A percentile compares a stretch with the other conserved stretches of the same genome.
These are phyloP conservation scores for Bombus waltoni DNA, from an alignment of 1,140 invertebrate genomes.

Conservation along the genomic window DNA sequence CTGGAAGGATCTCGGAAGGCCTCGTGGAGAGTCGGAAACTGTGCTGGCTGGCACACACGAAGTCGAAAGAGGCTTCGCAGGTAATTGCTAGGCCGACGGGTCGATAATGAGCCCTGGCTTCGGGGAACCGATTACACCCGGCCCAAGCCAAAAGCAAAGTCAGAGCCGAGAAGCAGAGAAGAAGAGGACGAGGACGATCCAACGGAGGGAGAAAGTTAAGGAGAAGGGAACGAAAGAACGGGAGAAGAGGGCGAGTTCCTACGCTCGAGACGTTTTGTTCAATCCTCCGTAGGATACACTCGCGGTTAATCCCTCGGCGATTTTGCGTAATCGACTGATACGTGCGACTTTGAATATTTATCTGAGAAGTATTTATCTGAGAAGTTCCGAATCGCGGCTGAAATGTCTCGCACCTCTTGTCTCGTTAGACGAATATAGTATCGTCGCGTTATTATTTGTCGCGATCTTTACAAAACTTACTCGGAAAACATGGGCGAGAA, in stretches of 20 bases:
- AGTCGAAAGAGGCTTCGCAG: constrained; percentile 79
- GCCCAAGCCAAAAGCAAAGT: constrained; percentile 80
- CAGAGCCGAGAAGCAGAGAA: constrained; percentile 65
- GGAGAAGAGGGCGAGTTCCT: not conserved
- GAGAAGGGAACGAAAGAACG: constrained; percentile 43
- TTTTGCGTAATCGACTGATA: not conserved
- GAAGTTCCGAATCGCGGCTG: not conserved
- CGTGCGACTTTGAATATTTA: too few species aligned
- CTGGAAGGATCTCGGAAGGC: constrained; percentile 68
- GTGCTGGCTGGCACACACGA: constrained; percentile 73
- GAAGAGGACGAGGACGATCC: constrained; percentile 44
- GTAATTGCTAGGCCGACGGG: constrained; percentile 83
- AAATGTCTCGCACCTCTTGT: too few species aligned
- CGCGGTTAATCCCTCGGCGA: not conserved
- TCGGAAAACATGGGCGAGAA: too few species aligned
- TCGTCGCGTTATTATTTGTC: too few species aligned
- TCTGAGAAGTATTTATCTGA: too few species aligned
- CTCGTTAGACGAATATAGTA: too few species aligned
- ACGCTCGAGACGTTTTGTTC: constrained; percentile 6
- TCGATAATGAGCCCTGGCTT: constrained; percentile 83
- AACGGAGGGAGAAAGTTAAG: constrained; percentile 32
- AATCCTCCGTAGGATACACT: constrained; percentile 1
- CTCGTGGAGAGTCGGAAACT: constrained; percentile 69
- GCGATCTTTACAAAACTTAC: too few species aligned
- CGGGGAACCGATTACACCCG: constrained; percentile 83